phyloP scores from a whole-genome alignment of 2,888 invertebrate genomes.

The Smittia sp. region DNA sequence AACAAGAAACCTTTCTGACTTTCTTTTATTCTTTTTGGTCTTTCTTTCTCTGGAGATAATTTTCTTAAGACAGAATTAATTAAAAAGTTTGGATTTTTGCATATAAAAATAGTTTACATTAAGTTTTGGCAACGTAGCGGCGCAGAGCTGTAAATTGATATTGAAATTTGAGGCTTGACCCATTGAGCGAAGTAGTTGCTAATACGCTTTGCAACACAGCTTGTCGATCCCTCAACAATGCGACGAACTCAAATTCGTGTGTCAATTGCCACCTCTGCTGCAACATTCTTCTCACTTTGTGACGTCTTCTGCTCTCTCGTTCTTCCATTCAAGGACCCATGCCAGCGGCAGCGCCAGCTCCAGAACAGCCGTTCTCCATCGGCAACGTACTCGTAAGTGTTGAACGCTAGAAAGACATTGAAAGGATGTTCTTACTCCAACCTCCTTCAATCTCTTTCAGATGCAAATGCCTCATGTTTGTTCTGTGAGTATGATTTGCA shows the following conservation, averaged over 20 bases:
- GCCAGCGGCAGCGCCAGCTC: conserved; percentile 59
- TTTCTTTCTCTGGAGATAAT: not conserved
- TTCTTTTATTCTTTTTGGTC: not conserved
- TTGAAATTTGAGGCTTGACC: no score
- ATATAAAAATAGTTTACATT: not conserved
- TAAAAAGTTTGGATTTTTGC: conserved; percentile 13
- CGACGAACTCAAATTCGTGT: no score
- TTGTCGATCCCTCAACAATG: no score
- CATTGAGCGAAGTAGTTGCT: no score
- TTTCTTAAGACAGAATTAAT: not conserved
- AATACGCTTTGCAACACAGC: no score
- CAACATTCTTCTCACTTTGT: not conserved
- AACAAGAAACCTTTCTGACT: not conserved
- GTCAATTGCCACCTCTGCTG: not conserved
- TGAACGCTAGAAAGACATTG: no score
- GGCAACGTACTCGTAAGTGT: conserved; percentile 71
- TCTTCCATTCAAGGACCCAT: conserved; percentile 48
- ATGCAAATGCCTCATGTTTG: conserved; percentile 88
- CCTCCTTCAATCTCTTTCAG: not conserved
- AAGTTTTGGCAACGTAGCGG: not conserved
- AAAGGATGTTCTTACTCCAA: no score
- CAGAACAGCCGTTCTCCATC: conserved; percentile 65
- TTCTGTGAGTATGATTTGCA: conserved; percentile 55
- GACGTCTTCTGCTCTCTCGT: not conserved
- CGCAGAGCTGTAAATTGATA: no score